Evolutionary conservation across 1,140 invertebrate genomes (phyloP).

Genomic region (Sycophila sp.): DNA sequence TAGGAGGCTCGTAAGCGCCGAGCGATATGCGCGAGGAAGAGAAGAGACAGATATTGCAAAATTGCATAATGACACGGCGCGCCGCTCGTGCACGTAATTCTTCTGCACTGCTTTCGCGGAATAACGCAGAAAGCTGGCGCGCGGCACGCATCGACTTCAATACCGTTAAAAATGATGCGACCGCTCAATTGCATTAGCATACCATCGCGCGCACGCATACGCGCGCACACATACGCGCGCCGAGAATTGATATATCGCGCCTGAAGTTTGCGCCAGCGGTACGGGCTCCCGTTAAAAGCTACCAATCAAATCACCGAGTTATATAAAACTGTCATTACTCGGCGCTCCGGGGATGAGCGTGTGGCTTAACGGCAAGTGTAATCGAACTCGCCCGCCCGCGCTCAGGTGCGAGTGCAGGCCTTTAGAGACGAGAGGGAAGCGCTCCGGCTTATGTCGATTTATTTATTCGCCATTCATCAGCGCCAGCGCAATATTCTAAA

Average conservation of each 20-base stretch:
- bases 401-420: too few species aligned
- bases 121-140: neutral
- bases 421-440: too few species aligned
- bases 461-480: neutral
- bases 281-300: slow-evolving; percentile 13
- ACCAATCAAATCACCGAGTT: slow-evolving; percentile 16
- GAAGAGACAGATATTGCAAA: slow-evolving; percentile 5
- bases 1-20: too few species aligned
- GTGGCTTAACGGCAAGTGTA: neutral
- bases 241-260: slow-evolving; percentile 16
- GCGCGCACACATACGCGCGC: neutral
- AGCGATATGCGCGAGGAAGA: too few species aligned
- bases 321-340: neutral
- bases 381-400: neutral
- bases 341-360: neutral
- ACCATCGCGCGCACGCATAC: neutral
- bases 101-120: neutral
- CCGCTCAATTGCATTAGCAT: slow-evolving; percentile 25
- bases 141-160: neutral
- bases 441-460: too few species aligned
- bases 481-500: too few species aligned
- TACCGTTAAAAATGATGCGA: slow-evolving; percentile 20
- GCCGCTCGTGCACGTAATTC: neutral
- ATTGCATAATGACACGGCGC: neutral
- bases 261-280: too few species aligned